These are phyloP conservation scores for Orgyia antiqua DNA, from an alignment of 2,888 invertebrate genomes.

Conservation along the genomic window DNA sequence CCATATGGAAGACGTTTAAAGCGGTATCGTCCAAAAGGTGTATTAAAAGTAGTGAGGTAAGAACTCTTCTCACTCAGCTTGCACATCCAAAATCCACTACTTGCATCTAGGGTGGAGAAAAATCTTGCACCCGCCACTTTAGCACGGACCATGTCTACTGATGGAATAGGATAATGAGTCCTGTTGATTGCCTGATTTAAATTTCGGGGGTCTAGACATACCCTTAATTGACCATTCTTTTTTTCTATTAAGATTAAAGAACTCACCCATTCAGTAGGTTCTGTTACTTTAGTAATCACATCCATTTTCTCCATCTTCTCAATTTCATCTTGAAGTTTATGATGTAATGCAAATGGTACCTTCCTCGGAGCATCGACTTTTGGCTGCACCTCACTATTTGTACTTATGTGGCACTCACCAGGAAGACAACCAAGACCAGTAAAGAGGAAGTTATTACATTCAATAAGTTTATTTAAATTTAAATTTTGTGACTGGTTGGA, in stretches of 20 bases:
- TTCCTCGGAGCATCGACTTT: neutral
- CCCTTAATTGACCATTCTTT: neutral
- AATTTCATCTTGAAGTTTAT: neutral
- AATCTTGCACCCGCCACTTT: neutral
- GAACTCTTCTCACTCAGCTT: neutral
- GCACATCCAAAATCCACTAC: neutral
- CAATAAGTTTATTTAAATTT: too few species aligned
- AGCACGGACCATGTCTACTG: neutral
- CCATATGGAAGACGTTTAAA: neutral
- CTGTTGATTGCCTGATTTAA: neutral
- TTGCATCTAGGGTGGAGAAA: constrained; percentile 1
- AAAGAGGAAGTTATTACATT: too few species aligned
- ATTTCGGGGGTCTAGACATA: constrained; percentile 2
- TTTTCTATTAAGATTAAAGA: neutral
- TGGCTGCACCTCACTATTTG: neutral
- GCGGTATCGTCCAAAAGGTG: constrained; percentile 1
- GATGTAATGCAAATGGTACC: neutral
- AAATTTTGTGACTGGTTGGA: neutral
- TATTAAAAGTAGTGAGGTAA: neutral
- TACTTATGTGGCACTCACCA: neutral
- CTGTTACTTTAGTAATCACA: neutral
- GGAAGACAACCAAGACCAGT: too few species aligned
- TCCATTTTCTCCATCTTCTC: neutral
- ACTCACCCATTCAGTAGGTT: constrained; percentile 1
- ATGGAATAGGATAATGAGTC: neutral